Evolutionary conservation across 2,113 vertebrate genomes (phyloP).

Genomic region (Calonectris borealis): DNA sequence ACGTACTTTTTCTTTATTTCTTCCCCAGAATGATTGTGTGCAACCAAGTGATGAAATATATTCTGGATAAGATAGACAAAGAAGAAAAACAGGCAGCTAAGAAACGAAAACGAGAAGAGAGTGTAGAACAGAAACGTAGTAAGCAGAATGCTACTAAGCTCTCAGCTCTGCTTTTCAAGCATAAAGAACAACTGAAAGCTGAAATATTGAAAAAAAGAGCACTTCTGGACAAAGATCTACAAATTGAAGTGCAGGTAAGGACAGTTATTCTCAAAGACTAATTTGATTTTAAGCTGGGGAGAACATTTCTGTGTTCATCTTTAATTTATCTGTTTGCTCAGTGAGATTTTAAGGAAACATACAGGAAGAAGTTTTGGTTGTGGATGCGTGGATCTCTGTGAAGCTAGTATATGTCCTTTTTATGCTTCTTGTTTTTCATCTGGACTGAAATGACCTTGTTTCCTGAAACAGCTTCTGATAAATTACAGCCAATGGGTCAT

Average conservation of each 20-base stretch:
- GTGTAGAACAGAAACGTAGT: conserved; percentile 94
- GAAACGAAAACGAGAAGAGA: conserved; percentile 94
- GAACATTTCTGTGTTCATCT: not conserved
- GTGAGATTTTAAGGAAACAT: not conserved
- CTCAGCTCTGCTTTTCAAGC: conserved; percentile 95
- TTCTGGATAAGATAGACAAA: conserved; percentile 98
- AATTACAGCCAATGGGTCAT: not conserved
- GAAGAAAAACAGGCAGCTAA: conserved; percentile 97
- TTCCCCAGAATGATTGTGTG: conserved; percentile 94
- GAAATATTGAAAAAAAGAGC: conserved; percentile 97
- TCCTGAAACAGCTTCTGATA: not conserved
- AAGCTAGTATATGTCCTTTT: not conserved
- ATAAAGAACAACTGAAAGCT: conserved; percentile 96
- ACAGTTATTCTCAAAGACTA: not conserved
- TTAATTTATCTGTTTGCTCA: not conserved
- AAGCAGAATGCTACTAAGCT: conserved; percentile 95
- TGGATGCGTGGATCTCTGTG: fast-evolving
- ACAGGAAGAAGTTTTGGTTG: not conserved
- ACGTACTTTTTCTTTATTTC: conserved; percentile 1
- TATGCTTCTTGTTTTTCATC: not conserved
- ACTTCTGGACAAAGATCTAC: conserved; percentile 95
- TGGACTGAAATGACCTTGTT: not conserved
- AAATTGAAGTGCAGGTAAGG: conserved; percentile 94
- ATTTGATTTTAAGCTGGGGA: not conserved
- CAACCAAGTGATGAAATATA: conserved; percentile 99